Percentiles rank a stretch among this genome's conserved stretches.
Evolutionary conservation across 2,113 vertebrate species (phyloP).

Genomic region (Oryzias woworae): DNA sequence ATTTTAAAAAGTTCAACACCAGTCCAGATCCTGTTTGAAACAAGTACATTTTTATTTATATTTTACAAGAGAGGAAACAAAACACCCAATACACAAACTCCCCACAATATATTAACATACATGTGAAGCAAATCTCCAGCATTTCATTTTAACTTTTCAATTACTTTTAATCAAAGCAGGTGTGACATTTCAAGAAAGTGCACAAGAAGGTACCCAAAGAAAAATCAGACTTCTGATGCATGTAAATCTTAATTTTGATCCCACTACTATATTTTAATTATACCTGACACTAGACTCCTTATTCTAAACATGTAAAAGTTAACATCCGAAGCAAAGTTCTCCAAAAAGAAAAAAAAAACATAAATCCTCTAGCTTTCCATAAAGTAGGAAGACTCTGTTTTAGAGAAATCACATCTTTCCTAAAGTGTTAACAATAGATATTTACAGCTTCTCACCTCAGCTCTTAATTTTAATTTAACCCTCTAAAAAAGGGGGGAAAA

Average conservation of each 20-base stretch:
- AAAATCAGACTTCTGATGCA: not conserved
- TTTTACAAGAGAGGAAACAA: constrained; percentile 45
- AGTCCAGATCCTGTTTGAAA: constrained; percentile 1
- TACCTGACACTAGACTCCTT: constrained; percentile 6
- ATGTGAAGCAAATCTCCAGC: constrained; percentile 52
- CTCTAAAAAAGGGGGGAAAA: no score
- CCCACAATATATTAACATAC: constrained; percentile 52
- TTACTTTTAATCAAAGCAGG: constrained; percentile 36
- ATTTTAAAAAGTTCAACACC: not conserved
- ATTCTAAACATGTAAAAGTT: constrained; percentile 7
- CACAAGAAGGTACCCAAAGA: constrained; percentile 1
- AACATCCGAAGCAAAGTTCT: no score
- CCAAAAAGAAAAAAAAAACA: no score
- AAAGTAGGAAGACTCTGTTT: no score
- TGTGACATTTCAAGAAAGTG: constrained; percentile 16
- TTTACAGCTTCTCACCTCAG: no score
- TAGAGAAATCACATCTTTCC: no score
- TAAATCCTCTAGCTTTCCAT: no score
- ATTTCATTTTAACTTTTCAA: not conserved
- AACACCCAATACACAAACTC: constrained; percentile 34
- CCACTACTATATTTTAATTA: constrained; percentile 5
- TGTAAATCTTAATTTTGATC: not conserved
- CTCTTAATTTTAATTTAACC: no score
- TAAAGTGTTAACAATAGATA: no score
- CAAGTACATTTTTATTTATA: constrained; percentile 61